Evolutionary conservation across 2,113 vertebrate species (phyloP), one percentile per base, ranked within the genome.

Genomic region (Alouatta palliata): DNA sequence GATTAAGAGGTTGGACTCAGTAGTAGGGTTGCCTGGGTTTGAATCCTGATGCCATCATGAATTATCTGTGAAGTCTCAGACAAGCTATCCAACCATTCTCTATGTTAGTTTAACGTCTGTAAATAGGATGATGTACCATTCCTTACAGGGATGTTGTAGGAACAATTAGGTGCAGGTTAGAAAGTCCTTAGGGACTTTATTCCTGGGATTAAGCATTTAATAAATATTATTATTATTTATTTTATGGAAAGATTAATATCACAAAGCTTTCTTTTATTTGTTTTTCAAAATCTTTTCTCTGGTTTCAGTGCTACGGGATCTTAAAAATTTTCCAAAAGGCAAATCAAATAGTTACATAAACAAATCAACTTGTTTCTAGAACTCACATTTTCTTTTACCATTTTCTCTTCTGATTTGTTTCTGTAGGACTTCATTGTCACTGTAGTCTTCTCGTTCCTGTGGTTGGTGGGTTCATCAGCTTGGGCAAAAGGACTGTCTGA

Each of bases 401-500:
- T 73, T 77, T 85, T 96, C 47, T 97, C 93, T 96, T 97, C 94
- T 85, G 58, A 82, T 96, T 87, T 98, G 73, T 87, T 95, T 96
- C 97, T 97, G 35, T 98, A 99, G 99, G 99, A 99, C 98, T 99
- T 99, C 98, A 98, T 99, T 68, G 99, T 99, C 98, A 99, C 99
- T 0, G 99, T 99, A 95, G 99, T 99, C 91, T 99, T 99, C 98
- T 99, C 99, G 2, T 99, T 99, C 99, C 98, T 99, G 99, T 99
- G 99, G 99, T 98, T 99, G 97, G 99, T 99, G 98, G 98, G 99
- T 89, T 99, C 99, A 8, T 99, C 99, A 23, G 99, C 99, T 87
- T 99, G 99, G 99, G 99, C 99, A 17, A 99, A 99, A 98, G 99
- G 99, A 96, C 98, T 99, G 87, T 99, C 99, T 58, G 99, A 99